Percentiles rank a stretch among this genome's conserved stretches.
Conservation (phyloP, 1,140 invertebrate genomes). For the Dendrolimus kikuchii region DNA sequence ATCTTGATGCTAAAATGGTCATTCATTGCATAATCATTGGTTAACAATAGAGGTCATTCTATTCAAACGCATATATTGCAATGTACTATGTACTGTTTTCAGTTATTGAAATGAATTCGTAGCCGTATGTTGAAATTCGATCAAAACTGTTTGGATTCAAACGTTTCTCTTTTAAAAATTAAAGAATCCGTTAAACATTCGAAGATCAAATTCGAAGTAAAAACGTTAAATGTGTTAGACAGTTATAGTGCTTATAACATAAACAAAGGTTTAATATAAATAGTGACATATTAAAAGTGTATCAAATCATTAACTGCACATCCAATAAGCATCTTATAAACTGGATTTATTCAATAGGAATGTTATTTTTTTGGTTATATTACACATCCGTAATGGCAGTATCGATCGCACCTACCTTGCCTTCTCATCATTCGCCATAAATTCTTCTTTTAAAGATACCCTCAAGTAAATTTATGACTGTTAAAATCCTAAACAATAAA, state of each 20-base stretch:
- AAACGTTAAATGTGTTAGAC: conserved; percentile 49
- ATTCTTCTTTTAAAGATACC: conserved; percentile 18
- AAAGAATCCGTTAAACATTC: conserved; percentile 63
- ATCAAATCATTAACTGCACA: no score
- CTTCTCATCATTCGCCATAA: conserved; percentile 56
- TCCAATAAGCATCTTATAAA: background rate
- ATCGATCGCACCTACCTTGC: conserved; percentile 66
- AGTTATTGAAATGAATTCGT: background rate
- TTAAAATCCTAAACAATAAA: conserved; percentile 26
- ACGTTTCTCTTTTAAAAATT: conserved; percentile 17
- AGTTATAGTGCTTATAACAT: conserved; percentile 14
- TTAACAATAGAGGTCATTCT: no score
- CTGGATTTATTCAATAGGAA: conserved; percentile 3
- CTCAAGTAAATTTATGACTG: conserved; percentile 17
- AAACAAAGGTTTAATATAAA: no score
- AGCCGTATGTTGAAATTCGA: background rate
- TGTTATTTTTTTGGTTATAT: conserved; percentile 37
- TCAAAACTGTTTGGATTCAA: no score
- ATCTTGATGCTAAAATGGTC: conserved; percentile 2
- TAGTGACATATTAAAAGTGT: no score
- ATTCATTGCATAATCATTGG: conserved; percentile 1
- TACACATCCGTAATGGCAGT: conserved; percentile 41
- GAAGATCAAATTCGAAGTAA: conserved; percentile 67
- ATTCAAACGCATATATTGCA: no score
- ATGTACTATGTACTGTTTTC: no score